Evolutionary conservation across 2,113 vertebrate genomes (phyloP), one percentile per base, ranked within the genome.

Genomic region (Hirundichthys speculiger): DNA sequence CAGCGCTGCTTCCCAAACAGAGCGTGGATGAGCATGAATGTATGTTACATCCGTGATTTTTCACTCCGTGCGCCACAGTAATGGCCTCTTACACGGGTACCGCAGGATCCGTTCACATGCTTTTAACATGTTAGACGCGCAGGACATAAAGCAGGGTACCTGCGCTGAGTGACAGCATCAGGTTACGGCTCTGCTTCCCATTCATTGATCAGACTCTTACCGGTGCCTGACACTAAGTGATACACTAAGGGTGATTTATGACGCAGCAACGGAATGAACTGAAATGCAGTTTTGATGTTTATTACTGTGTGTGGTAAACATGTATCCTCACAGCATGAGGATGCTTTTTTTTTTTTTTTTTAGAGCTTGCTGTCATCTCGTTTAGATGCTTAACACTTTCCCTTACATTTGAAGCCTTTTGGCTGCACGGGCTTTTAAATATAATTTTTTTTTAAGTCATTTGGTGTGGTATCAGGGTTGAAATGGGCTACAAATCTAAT

Each of bases 201-300:
- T 46, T 46, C 66, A 82, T 77, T 25, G 84, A 82, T 80, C 66
- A 50, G 66, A 61, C 59, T 72, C 62, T 72, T 79, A 70, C 79
- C 40, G 67, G 63, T 62, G 70, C 39, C 75, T 64, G 75, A 73
- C 69, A 1, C 70, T 70, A 66, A 75, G 64, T 69, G 64, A 72
- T 25, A 52, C 53, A 19, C 60, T 76, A 38, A 66, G 43, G 61
- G 46, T 77, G 74, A 84, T 64, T 67, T 67, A 84, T 54, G 71
- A 41, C 16, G 42, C 40, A 49, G 51, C 48, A 56, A 41, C 49
- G 46, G 21, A 56, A 64, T 39, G 42, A 66, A 34, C 70, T 34
- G 39, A 45, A 69, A 59, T 68, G 46, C 47, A 66, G 63, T 72
- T 75, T 80, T 47, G 59, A 71, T 55, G 46, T 54, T 52, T 21